Percentiles rank a stretch among this genome's conserved stretches.
These are phyloP conservation scores for Endotricha flammealis DNA, from an alignment of 2,888 invertebrate species.

Conservation along the genomic window DNA sequence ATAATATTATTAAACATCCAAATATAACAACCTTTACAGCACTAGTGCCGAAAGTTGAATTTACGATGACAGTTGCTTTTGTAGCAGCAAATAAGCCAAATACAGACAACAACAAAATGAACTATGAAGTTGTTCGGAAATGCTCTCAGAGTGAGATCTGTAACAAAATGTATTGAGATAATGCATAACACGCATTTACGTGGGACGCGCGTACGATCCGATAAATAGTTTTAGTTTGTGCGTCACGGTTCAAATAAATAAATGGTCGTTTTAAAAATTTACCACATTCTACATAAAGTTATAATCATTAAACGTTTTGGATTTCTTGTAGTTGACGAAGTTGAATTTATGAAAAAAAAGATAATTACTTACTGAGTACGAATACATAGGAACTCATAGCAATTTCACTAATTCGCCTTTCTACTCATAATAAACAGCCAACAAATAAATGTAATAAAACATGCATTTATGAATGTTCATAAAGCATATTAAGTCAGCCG, in stretches of 20 bases:
- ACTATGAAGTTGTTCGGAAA: conserved; percentile 49
- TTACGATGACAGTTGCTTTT: conserved; percentile 17
- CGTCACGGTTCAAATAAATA: conserved; percentile 24
- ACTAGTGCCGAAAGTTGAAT: conserved; percentile 20
- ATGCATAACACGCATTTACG: conserved; percentile 54
- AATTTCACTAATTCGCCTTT: too few relatives aligned
- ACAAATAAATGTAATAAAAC: too few relatives aligned
- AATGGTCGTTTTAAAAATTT: not conserved
- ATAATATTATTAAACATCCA: conserved; percentile 1
- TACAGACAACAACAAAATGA: conserved; percentile 27
- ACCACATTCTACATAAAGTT: too few relatives aligned
- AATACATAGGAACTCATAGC: too few relatives aligned
- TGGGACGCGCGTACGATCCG: conserved; percentile 49
- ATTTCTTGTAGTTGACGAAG: too few relatives aligned
- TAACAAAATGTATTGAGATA: conserved; percentile 57
- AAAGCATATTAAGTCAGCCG: too few relatives aligned
- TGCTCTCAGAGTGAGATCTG: conserved; percentile 41
- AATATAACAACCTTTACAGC: conserved; percentile 12
- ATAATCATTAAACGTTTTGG: too few relatives aligned
- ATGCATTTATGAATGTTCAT: too few relatives aligned
- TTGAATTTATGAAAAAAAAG: too few relatives aligned
- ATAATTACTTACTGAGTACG: too few relatives aligned
- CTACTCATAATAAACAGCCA: too few relatives aligned
- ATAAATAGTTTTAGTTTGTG: conserved; percentile 44
- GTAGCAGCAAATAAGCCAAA: conserved; percentile 19